Conservation (phyloP, 1,140 invertebrate species). For the Vanessa tameamea region DNA sequence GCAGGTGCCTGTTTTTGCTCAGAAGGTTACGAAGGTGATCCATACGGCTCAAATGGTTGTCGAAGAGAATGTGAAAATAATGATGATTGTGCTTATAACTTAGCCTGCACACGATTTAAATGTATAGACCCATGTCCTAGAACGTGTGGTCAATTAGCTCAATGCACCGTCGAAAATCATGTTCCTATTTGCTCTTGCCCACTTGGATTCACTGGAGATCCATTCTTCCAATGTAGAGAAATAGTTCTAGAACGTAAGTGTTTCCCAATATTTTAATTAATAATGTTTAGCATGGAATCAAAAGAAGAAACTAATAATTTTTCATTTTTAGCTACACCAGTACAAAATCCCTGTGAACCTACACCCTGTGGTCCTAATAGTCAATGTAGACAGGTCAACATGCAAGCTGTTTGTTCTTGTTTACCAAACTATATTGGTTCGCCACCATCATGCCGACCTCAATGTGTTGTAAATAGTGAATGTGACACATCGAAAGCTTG, state of each 20-base stretch:
- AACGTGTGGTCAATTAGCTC: conserved; percentile 86
- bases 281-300: not conserved
- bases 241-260: conserved; percentile 80
- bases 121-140: conserved; percentile 89
- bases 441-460: conserved; percentile 87
- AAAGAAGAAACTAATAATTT: not conserved
- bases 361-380: conserved; percentile 90
- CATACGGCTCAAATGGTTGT: conserved; percentile 84
- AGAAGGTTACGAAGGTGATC: conserved; percentile 86
- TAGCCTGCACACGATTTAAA: conserved; percentile 88
- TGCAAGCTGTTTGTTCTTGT: conserved; percentile 89
- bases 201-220: conserved; percentile 88
- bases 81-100: conserved; percentile 85
- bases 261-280: not conserved
- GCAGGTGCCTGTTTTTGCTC: conserved; percentile 86
- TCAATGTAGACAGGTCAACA: conserved; percentile 86
- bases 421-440: conserved; percentile 85
- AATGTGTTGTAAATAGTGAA: conserved; percentile 89
- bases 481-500: conserved; percentile 86
- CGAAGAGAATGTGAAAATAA: conserved; percentile 89
- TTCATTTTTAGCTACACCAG: conserved; percentile 78
- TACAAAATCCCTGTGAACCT: conserved; percentile 85
- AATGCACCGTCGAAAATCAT: conserved; percentile 87
- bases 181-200: conserved; percentile 89
- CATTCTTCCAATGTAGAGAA: conserved; percentile 88